These are phyloP conservation scores for Jaculus jaculus DNA, from an alignment of 2,113 vertebrate genomes.

Conservation along the genomic window DNA sequence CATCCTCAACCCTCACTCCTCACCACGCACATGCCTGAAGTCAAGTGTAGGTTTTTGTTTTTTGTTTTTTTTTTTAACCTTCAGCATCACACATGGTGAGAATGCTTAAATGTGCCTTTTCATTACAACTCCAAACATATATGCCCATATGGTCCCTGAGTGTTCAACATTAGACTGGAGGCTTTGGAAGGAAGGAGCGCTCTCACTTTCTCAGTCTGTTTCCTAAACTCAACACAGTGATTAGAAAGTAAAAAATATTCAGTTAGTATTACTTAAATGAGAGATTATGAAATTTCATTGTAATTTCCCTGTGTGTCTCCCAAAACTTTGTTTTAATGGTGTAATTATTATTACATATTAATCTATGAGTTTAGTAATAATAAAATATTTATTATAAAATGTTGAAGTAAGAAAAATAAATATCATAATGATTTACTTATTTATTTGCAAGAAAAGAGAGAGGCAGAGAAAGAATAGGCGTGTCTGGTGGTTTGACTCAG, in stretches of 20 bases:
- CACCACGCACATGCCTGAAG: neutral
- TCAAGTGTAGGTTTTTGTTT: neutral
- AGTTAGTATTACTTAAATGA: neutral
- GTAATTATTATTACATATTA: neutral
- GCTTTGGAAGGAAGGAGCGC: neutral
- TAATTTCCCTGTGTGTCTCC: neutral
- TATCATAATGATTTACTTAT: no score
- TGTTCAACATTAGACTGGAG: neutral
- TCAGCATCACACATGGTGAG: neutral
- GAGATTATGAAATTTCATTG: neutral
- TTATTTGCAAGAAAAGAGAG: no score
- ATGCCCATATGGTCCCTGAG: neutral
- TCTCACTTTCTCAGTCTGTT: neutral
- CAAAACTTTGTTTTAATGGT: neutral
- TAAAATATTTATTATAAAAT: neutral
- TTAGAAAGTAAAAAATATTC: neutral
- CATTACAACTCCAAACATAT: neutral
- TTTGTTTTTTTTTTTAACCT: neutral
- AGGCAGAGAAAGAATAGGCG: no score
- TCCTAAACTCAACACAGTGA: neutral
- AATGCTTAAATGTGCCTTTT: neutral
- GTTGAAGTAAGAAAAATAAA: neutral
- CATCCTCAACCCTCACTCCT: rapidly evolving
- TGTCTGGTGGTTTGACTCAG: no score
- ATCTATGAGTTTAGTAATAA: neutral